phyloP scores from a whole-genome alignment of 1,140 invertebrate species.

The Hylyphantes graminicola region DNA sequence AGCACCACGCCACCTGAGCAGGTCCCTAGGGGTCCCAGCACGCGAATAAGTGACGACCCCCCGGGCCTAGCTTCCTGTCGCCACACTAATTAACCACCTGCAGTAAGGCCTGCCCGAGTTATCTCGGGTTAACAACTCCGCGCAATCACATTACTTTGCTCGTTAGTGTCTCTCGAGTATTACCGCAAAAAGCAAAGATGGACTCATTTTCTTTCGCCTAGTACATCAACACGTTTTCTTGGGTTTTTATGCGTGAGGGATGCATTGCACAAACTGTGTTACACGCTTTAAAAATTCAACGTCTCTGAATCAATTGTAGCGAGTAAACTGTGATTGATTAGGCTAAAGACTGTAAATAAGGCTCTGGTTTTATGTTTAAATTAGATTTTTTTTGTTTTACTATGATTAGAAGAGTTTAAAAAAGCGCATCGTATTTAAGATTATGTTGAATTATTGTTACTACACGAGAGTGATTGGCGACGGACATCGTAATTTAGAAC shows the following conservation, averaged over 20 bases:
- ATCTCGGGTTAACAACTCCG: constrained; percentile 20
- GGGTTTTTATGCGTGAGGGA: neutral
- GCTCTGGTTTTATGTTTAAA: too few species aligned
- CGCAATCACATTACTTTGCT: constrained; percentile 38
- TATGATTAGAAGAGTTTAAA: too few species aligned
- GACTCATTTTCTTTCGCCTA: constrained; percentile 6
- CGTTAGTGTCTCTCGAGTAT: constrained; percentile 27
- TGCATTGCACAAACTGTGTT: too few species aligned
- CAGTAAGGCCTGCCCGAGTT: constrained; percentile 27
- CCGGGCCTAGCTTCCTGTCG: constrained; percentile 10
- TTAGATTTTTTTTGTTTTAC: too few species aligned
- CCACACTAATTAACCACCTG: constrained; percentile 27
- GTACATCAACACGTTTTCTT: neutral
- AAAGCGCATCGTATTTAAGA: too few species aligned
- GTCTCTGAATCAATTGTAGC: too few species aligned
- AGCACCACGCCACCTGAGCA: constrained; percentile 28
- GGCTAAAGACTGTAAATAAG: too few species aligned
- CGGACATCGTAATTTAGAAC: too few species aligned
- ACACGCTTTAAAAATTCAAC: too few species aligned
- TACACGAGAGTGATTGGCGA: too few species aligned
- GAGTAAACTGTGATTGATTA: too few species aligned
- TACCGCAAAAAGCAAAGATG: constrained; percentile 32
- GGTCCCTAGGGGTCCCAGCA: neutral
- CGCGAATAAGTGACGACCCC: constrained; percentile 11
- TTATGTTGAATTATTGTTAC: too few species aligned